Base-by-base conservation (phyloP, 92 coral and sea anemone species). In the Desmophyllum pertusum region DNA sequence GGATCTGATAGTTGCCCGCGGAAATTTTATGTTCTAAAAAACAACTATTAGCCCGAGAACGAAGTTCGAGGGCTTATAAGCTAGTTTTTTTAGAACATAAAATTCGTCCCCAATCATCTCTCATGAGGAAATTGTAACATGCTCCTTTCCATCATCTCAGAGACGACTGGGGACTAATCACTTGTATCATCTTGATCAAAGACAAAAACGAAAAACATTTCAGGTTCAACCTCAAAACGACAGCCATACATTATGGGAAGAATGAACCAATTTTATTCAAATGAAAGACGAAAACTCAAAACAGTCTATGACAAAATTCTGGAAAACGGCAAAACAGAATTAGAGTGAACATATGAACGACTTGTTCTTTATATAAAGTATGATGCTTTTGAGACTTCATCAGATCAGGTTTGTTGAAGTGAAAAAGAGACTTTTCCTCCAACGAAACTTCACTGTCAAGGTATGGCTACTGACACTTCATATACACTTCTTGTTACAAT, bases 221-320 rank as follows among this genome's bases (percentile, higher is more conserved):
- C 21, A 53, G 21, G n/a, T 52, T 3, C 27, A 70, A 40, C 19
- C 17, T 19, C 66, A 57, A 78, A 40, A 59, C 31, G 13, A 63
- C 39, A 64, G 6, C 30, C 65, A n/a, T n/a, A n/a, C 33, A 14
- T 59, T 27, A 0, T 23, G 17, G n/a, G 52, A 41, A 23, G 81
- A 61, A 61, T 78, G 71, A 59, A 3, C 48, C 40, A 78, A 62
- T 78, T 77, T 78, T 75, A 78, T 78, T 78, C 59, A 41, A 78
- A 62, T 78, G 52, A 78, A 50, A 51, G 65, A 39, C 70, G 81
- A 77, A 76, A 62, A 78, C 57, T 63, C 40, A 62, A 78, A 36
- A 77, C 39, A 70, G 81, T 40, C 70, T 6, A 19, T 14, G 37
- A 29, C 35, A 27, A n/a, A 46, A 73, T 53, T 35, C 42, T 43